Conservation (phyloP, 1,140 invertebrate species). For the Maniola jurtina region DNA sequence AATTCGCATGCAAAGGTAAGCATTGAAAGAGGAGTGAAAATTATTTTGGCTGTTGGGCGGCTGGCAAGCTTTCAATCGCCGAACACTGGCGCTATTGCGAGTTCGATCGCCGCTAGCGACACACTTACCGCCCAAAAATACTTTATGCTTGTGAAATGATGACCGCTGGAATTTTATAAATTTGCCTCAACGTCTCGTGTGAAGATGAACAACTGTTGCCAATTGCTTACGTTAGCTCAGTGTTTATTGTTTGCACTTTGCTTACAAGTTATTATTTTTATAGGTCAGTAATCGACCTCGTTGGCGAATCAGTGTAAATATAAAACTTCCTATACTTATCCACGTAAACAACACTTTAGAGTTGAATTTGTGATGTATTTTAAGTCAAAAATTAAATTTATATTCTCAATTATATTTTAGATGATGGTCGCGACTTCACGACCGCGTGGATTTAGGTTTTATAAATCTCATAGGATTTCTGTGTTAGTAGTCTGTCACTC, state of each 20-base stretch:
- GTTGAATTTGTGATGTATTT: not conserved
- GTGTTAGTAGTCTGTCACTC: no score
- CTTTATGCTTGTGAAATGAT: constrained; percentile 50
- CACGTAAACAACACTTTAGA: not conserved
- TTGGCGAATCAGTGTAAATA: not conserved
- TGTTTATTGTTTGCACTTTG: not conserved
- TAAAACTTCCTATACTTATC: no score
- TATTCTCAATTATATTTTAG: no score
- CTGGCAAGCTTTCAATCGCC: constrained; percentile 64
- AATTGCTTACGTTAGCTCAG: constrained; percentile 6
- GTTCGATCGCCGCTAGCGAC: constrained; percentile 50
- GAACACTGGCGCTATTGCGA: constrained; percentile 35
- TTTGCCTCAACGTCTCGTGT: constrained; percentile 15
- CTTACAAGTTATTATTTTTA: not conserved
- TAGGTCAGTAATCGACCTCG: not conserved
- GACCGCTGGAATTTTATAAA: constrained; percentile 35
- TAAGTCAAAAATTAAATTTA: no score
- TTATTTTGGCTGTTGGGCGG: constrained; percentile 66
- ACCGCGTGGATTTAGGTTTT: no score
- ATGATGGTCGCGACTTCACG: no score
- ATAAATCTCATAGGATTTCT: no score
- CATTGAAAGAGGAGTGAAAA: constrained; percentile 54
- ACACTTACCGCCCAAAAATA: constrained; percentile 53
- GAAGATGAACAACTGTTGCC: constrained; percentile 17
- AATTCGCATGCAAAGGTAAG: constrained; percentile 35